Percentiles rank a stretch among this genome's conserved stretches.
These are phyloP conservation scores for Karalla daura DNA, from an alignment of 2,797 vertebrate species.

Conservation along the genomic window DNA sequence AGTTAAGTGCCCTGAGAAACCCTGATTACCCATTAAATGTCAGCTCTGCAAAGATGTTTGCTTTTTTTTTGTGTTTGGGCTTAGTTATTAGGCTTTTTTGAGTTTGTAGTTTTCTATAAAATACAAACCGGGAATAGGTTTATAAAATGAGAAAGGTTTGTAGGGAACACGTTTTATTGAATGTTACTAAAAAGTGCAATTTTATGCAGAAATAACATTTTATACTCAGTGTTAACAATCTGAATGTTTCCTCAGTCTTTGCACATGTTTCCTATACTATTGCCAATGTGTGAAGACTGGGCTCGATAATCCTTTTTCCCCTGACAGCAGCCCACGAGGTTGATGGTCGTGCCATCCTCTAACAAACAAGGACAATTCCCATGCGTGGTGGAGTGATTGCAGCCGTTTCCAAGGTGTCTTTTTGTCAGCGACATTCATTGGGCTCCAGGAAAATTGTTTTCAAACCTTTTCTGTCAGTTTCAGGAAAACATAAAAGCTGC, in stretches of 20 bases:
- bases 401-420: conserved; percentile 41
- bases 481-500: conserved; percentile 30
- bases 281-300: background rate
- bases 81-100: background rate
- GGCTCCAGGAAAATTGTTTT: conserved; percentile 46
- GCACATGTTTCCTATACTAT: background rate
- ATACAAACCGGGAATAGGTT: too few relatives aligned
- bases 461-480: conserved; percentile 22
- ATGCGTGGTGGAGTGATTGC: conserved; percentile 36
- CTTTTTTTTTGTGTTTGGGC: background rate
- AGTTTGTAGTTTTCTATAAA: too few relatives aligned
- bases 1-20: conserved; percentile 9
- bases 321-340: conserved; percentile 10
- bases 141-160: too few relatives aligned
- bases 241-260: background rate
- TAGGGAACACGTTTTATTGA: background rate
- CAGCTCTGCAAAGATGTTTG: background rate
- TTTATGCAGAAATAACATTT: background rate
- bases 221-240: background rate
- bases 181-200: background rate
- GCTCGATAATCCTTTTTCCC: background rate
- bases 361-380: conserved; percentile 5
- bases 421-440: conserved; percentile 34
- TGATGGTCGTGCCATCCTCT: conserved; percentile 24
- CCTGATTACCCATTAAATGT: conserved; percentile 1